Evolutionary conservation across 2,888 invertebrate genomes (phyloP), one percentile per base, ranked within the genome.

Genomic region (Macaria notata): DNA sequence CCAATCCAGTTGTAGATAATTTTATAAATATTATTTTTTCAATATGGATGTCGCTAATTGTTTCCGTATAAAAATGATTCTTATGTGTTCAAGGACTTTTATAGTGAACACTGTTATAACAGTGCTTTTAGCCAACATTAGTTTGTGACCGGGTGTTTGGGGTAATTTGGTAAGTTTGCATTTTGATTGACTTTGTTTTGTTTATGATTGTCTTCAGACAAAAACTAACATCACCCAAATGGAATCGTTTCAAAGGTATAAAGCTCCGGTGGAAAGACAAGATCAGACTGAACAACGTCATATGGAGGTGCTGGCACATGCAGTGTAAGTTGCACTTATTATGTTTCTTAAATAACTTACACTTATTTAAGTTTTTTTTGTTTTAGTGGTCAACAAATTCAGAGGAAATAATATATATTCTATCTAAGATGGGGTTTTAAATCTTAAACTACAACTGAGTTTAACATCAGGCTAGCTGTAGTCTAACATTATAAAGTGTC

Each of bases 271-370:
- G 99, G 96, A 99, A 99, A 90, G 99, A 99, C 93, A 98, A 99
- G 92, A 99, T 99, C 79, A 95, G 99, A 71, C 92, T 99, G 75
- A 99, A 99, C 94, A 99, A 99, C 91, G 98, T 99, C 72, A 99
- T 99, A 79, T 99, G 99, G 99, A 94, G 99, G 83, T 99, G 99
- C 85, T 99, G 99, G 98, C 98, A 99, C 88, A 97, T 99, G 96
- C 99, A 99, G 88, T 99, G 97, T 97, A 89, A 95, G 95, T 80
- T 69, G 52, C 46, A n/a, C 41, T 36, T 50, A 36, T 36, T 36
- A 36, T 36, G 4, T 36, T 6, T 36, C 4, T 36, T 6, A 6
- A 36, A 4, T 36, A 36, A 36, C 33, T 36, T 6, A 7, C 33
- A 36, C 33, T 7, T 7, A 7, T 36, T 7, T 6, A 36, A 36